Percentiles rank a stretch among this genome's conserved stretches.
Evolutionary conservation across 2,888 invertebrate species (phyloP).

Genomic region (Brenthis daphne): DNA sequence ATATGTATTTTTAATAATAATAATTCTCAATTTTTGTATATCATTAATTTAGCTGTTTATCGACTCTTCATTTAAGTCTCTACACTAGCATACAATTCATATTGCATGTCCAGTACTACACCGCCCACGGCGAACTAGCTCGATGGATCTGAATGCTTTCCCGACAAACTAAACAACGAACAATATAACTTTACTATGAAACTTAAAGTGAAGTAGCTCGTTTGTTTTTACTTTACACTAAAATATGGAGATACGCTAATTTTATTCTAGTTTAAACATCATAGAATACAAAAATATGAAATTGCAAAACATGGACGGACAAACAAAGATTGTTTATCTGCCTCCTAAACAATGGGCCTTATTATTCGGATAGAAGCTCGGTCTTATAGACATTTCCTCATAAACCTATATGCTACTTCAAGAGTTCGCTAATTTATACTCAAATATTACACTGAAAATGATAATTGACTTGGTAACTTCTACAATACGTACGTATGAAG

Average conservation of each 20-base stretch:
- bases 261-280: slow-evolving; percentile 1
- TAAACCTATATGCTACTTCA: slow-evolving; percentile 32
- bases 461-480: slow-evolving; percentile 42
- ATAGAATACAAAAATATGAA: slow-evolving; percentile 68
- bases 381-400: slow-evolving; percentile 37
- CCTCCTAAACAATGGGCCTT: slow-evolving; percentile 56
- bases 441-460: slow-evolving; percentile 33
- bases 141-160: slow-evolving; percentile 55
- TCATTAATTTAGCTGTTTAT: slow-evolving; percentile 49
- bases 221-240: not conserved
- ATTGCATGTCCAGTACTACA: slow-evolving; percentile 71
- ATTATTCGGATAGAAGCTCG: slow-evolving; percentile 39
- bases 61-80: slow-evolving; percentile 48
- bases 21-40: no score
- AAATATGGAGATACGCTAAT: slow-evolving; percentile 20
- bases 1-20: no score
- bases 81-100: slow-evolving; percentile 67
- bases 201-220: slow-evolving; percentile 5
- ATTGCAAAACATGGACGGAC: slow-evolving; percentile 65
- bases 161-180: slow-evolving; percentile 37
- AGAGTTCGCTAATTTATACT: slow-evolving; percentile 40
- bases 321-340: slow-evolving; percentile 57
- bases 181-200: slow-evolving; percentile 29
- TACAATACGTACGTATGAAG: slow-evolving; percentile 35
- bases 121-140: slow-evolving; percentile 71